Conservation (phyloP, 2,113 vertebrate genomes). For the Dendrocopos noguchii region DNA sequence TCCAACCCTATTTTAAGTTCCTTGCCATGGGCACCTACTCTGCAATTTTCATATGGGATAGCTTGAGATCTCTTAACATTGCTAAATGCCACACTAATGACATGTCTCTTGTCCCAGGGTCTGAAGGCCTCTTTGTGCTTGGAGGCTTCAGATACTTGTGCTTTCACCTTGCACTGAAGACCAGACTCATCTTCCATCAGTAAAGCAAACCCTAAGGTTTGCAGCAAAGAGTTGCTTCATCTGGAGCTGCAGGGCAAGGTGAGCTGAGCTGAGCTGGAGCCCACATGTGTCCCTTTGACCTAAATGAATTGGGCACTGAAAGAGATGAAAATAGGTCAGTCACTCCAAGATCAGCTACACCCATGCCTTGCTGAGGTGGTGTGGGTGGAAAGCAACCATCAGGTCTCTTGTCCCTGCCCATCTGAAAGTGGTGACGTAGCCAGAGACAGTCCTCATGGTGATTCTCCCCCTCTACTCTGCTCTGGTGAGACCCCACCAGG, state of each 20-base stretch:
- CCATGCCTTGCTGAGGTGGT: background rate
- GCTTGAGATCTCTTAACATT: background rate
- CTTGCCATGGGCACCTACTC: background rate
- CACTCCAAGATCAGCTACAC: background rate
- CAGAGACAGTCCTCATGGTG: background rate
- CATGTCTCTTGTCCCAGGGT: background rate
- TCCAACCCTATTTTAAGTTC: background rate
- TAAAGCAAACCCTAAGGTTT: background rate
- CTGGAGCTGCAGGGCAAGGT: background rate
- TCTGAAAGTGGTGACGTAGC: background rate
- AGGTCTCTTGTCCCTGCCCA: background rate
- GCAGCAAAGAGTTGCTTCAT: background rate
- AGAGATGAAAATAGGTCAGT: background rate
- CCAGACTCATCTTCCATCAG: background rate
- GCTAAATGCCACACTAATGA: background rate
- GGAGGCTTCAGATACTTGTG: background rate
- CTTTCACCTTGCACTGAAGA: background rate
- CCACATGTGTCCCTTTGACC: fast-evolving
- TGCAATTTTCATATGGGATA: background rate
- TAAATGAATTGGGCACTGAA: background rate
- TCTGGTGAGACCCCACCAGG: too few species aligned
- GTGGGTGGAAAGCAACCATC: background rate
- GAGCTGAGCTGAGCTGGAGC: background rate
- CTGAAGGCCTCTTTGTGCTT: background rate
- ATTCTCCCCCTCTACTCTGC: too few species aligned